Conservation (phyloP, 2,888 invertebrate species). For the Hipparchia sbordonii region DNA sequence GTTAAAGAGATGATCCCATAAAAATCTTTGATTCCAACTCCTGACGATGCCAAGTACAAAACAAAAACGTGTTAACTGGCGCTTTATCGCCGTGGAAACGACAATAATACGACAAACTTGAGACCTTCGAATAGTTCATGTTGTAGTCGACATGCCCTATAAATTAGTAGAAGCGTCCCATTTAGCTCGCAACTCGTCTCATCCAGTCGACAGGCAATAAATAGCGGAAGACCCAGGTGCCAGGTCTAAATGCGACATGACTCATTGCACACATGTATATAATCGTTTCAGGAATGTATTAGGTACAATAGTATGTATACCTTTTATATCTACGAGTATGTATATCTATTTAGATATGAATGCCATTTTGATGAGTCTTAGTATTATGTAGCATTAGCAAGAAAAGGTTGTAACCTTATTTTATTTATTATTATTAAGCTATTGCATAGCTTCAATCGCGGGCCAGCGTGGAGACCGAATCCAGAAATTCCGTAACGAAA, state of each 20-base stretch:
- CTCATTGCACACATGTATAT: constrained; percentile 35
- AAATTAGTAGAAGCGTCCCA: constrained; percentile 25
- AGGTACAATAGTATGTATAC: not conserved
- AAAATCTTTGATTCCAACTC: too few species aligned
- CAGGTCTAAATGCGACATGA: constrained; percentile 45
- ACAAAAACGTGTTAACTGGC: not conserved
- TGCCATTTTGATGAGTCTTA: not conserved
- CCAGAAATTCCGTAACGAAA: too few species aligned
- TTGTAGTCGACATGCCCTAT: not conserved
- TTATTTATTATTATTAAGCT: too few species aligned
- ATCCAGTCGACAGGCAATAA: constrained; percentile 33
- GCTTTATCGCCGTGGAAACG: too few species aligned
- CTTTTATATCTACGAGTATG: not conserved
- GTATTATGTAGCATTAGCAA: too few species aligned
- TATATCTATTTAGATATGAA: not conserved
- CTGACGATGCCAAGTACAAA: too few species aligned
- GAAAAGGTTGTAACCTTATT: too few species aligned
- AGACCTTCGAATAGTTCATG: not conserved
- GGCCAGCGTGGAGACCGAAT: too few species aligned
- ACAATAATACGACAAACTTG: too few species aligned
- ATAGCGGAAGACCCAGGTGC: constrained; percentile 49
- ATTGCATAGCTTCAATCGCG: too few species aligned
- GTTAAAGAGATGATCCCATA: too few species aligned
- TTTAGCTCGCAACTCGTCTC: constrained; percentile 24
- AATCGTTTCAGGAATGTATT: not conserved